Evolutionary conservation across 2,888 invertebrate species (phyloP).

Genomic region (Apoda limacodes): DNA sequence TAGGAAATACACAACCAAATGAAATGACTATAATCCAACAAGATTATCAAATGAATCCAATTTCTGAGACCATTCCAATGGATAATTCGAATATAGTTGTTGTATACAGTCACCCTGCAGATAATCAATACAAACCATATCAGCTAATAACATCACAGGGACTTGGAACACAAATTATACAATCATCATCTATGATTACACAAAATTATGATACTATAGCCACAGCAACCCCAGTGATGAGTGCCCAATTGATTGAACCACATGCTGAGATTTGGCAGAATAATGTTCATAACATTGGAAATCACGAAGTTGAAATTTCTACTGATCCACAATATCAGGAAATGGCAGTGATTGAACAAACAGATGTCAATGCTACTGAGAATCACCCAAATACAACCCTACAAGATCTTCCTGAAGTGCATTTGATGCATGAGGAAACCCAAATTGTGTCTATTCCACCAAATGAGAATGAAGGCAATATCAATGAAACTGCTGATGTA

Average conservation of each 20-base stretch:
- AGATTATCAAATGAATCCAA: conserved; percentile 69
- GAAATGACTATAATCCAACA: conserved; percentile 74
- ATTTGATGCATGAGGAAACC: no score
- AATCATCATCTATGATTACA: conserved; percentile 48
- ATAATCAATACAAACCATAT: conserved; percentile 67
- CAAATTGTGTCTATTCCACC: no score
- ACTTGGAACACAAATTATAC: conserved; percentile 47
- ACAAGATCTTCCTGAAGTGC: no score
- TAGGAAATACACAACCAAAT: conserved; percentile 66
- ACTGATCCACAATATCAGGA: no score
- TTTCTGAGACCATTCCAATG: conserved; percentile 49
- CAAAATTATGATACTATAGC: conserved; percentile 54
- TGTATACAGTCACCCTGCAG: conserved; percentile 72
- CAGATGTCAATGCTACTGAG: no score
- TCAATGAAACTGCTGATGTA: conserved; percentile 3
- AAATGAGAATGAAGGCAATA: no score
- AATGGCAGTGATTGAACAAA: no score
- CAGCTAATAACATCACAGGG: conserved; percentile 51
- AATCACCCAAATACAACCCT: no score
- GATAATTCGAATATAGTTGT: conserved; percentile 74
- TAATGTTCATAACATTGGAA: conserved; percentile 29
- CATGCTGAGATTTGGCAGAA: conserved; percentile 43
- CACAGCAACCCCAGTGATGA: conserved; percentile 56
- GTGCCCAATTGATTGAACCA: conserved; percentile 42
- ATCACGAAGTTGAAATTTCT: no score